Conservation (phyloP, 1,140 invertebrate species). For the Mamestra configurata region DNA sequence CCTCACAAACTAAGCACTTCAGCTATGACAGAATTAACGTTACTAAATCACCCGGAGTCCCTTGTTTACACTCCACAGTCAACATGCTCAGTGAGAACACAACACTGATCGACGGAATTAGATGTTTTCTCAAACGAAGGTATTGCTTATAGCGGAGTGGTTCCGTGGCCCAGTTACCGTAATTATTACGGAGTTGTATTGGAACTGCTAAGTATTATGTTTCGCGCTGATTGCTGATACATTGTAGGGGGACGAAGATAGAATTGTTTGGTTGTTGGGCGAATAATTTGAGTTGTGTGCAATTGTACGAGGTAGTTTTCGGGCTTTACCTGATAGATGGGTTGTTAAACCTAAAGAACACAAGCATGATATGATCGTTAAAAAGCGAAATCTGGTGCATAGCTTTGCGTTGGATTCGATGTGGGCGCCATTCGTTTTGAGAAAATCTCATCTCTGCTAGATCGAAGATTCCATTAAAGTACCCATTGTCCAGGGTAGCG, state of each 20-base stretch:
- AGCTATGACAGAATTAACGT: slow-evolving; percentile 7
- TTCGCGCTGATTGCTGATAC: slow-evolving; percentile 30
- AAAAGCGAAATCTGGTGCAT: too few species aligned
- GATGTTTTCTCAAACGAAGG: slow-evolving; percentile 69
- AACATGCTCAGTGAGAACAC: slow-evolving; percentile 65
- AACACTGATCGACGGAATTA: slow-evolving; percentile 76
- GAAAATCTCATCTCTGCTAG: too few species aligned
- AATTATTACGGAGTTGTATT: slow-evolving; percentile 62
- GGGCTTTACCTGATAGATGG: too few species aligned
- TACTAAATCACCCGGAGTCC: slow-evolving; percentile 16
- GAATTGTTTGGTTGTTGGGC: neutral
- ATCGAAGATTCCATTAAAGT: too few species aligned
- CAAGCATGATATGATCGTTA: too few species aligned
- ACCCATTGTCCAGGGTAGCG: too few species aligned
- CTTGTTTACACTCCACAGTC: slow-evolving; percentile 60
- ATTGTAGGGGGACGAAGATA: slow-evolving; percentile 19
- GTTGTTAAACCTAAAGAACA: too few species aligned
- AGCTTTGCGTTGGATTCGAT: too few species aligned
- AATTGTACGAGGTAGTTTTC: neutral
- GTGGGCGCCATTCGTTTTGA: too few species aligned
- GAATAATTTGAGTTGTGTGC: neutral
- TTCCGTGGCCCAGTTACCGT: slow-evolving; percentile 68
- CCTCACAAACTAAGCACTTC: neutral
- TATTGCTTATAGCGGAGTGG: slow-evolving; percentile 52
- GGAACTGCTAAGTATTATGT: slow-evolving; percentile 15